These are phyloP conservation scores for Halichondria panicea DNA, from an alignment of 37 sponge, comb jelly and placozoan species.

Conservation along the genomic window DNA sequence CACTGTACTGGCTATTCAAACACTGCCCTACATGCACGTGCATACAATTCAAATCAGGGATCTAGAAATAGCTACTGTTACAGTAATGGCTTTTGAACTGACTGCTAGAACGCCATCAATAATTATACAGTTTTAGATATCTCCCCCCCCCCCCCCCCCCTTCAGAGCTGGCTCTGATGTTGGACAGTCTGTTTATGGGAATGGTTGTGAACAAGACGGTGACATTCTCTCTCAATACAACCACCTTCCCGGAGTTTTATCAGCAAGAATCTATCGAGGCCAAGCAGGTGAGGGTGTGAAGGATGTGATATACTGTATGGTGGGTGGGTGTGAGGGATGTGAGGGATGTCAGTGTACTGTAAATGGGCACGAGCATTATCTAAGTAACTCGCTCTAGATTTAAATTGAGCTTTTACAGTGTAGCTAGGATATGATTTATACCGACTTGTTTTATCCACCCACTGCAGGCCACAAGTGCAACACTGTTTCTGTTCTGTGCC, in stretches of 20 bases:
- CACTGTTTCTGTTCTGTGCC: conserved; percentile 78
- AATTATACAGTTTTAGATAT: too few relatives aligned
- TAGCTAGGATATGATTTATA: too few relatives aligned
- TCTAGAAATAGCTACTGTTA: too few relatives aligned
- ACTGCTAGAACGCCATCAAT: too few relatives aligned
- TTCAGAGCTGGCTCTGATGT: conserved; percentile 55
- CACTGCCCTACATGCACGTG: too few relatives aligned
- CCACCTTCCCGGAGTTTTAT: conserved; percentile 57
- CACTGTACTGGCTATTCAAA: too few relatives aligned
- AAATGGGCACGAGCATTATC: neutral
- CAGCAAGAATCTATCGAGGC: conserved; percentile 46
- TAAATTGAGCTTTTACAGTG: too few relatives aligned
- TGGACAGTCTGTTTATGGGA: conserved; percentile 66
- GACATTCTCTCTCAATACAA: conserved; percentile 26
- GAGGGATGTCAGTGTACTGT: too few relatives aligned
- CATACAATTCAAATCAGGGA: too few relatives aligned
- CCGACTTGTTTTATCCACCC: neutral
- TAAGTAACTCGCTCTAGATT: too few relatives aligned
- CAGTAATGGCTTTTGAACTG: too few relatives aligned
- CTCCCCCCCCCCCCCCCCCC: neutral
- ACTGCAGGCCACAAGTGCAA: conserved; percentile 57
- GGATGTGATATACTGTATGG: neutral
- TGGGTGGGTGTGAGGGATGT: conserved; percentile 5
- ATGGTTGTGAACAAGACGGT: conserved; percentile 28
- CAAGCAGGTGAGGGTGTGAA: conserved; percentile 60